Evolutionary conservation across 2,888 invertebrate species (phyloP).

Genomic region (Leistus spinibarbis): DNA sequence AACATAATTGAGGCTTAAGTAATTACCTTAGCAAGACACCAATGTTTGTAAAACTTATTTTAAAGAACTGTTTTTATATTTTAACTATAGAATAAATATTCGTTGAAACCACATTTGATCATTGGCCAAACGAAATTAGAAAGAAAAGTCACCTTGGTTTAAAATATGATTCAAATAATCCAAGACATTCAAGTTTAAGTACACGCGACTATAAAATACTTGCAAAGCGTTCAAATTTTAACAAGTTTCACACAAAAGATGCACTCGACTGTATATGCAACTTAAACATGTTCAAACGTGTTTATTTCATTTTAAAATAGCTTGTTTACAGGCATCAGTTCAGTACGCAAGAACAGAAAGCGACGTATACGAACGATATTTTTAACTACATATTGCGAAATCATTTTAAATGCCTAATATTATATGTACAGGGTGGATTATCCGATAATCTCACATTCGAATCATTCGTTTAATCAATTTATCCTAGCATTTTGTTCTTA

Average conservation of each 20-base stretch:
- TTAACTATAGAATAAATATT: not conserved
- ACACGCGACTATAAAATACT: not conserved
- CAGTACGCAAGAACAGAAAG: not conserved
- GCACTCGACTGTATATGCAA: not conserved
- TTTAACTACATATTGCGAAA: not conserved
- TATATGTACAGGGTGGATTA: not conserved
- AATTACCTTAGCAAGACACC: too few relatives aligned
- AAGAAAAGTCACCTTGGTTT: not conserved
- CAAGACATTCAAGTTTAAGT: not conserved
- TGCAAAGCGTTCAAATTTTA: not conserved
- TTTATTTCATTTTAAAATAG: not conserved
- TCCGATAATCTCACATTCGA: not conserved
- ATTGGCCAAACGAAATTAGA: not conserved
- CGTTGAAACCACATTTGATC: not conserved
- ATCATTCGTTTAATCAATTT: too few relatives aligned
- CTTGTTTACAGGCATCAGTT: not conserved
- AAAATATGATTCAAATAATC: not conserved
- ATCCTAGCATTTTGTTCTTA: too few relatives aligned
- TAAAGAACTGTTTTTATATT: not conserved
- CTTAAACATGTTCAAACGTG: not conserved
- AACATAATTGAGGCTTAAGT: too few relatives aligned
- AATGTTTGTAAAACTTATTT: too few relatives aligned
- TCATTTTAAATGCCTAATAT: not conserved
- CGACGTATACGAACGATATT: not conserved
- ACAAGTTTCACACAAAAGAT: not conserved